Evolutionary conservation across 1,140 invertebrate genomes (phyloP).

Genomic region (Heliconius eleuchia): DNA sequence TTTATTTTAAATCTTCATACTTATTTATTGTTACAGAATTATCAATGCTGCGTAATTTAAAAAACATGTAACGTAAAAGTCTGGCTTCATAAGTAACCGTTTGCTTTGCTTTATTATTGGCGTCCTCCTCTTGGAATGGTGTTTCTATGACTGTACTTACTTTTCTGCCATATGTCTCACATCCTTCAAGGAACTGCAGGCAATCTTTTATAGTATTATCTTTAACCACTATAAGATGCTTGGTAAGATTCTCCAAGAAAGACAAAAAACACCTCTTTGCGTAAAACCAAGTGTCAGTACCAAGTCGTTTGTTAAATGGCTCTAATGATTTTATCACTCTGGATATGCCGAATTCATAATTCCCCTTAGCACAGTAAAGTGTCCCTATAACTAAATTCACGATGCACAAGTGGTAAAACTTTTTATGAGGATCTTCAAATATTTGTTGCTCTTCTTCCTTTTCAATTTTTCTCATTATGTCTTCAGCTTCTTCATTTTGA

Average conservation of each 20-base stretch:
- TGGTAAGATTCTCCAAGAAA: constrained; percentile 94
- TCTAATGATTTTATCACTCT: constrained; percentile 98
- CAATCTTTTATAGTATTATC: constrained; percentile 95
- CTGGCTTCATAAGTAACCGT: constrained; percentile 97
- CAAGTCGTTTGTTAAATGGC: constrained; percentile 97
- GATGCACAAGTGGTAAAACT: constrained; percentile 98
- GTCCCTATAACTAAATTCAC: constrained; percentile 99
- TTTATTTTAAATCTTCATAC: constrained; percentile 78
- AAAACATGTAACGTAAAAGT: constrained; percentile 91
- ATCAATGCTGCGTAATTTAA: constrained; percentile 85
- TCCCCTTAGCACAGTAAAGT: constrained; percentile 98
- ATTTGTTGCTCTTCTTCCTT: constrained; percentile 97
- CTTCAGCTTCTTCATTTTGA: constrained; percentile 99
- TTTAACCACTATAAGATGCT: constrained; percentile 94
- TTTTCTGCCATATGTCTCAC: constrained; percentile 92
- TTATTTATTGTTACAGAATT: constrained; percentile 78
- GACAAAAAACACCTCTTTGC: constrained; percentile 97
- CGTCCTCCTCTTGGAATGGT: constrained; percentile 88
- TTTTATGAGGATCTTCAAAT: constrained; percentile 96
- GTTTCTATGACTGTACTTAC: constrained; percentile 92
- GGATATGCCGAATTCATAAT: constrained; percentile 99
- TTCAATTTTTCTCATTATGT: constrained; percentile 99
- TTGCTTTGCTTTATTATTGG: constrained; percentile 89
- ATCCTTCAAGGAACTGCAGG: constrained; percentile 95
- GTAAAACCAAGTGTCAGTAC: constrained; percentile 98